phyloP scores from a whole-genome alignment of 2,888 invertebrate genomes.

The Rhingia rostrata region DNA sequence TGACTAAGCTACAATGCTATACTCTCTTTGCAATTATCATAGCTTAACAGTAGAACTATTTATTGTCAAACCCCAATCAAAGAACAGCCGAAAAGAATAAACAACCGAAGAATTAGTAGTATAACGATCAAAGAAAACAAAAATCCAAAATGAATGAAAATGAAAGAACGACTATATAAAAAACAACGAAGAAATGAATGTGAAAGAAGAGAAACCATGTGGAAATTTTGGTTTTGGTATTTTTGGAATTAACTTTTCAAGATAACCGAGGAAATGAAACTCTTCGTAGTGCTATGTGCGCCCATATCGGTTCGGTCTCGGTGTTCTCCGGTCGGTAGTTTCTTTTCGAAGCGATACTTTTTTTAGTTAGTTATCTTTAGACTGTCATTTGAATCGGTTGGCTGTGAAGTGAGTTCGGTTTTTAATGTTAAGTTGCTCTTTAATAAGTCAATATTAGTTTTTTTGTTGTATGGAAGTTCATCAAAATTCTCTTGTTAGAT shows the following conservation, averaged over 20 bases:
- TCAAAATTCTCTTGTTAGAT: slow-evolving; percentile 36
- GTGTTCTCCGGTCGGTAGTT: slow-evolving; percentile 64
- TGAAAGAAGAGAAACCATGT: slow-evolving; percentile 70
- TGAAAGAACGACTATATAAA: slow-evolving; percentile 37
- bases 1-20: slow-evolving; percentile 47
- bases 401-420: slow-evolving; percentile 75
- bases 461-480: slow-evolving; percentile 40
- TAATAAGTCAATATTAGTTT: slow-evolving; percentile 34
- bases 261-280: slow-evolving; percentile 72
- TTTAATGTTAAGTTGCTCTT: slow-evolving; percentile 40
- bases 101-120: slow-evolving; percentile 16
- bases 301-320: slow-evolving; percentile 48
- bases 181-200: slow-evolving; percentile 33
- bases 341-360: slow-evolving; percentile 77
- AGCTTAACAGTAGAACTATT: slow-evolving; percentile 44
- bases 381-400: slow-evolving; percentile 80
- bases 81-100: slow-evolving; percentile 27
- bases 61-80: slow-evolving; percentile 25
- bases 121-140: background rate
- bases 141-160: slow-evolving; percentile 6
- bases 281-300: slow-evolving; percentile 60
- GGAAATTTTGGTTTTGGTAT: slow-evolving; percentile 69
- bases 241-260: slow-evolving; percentile 73
- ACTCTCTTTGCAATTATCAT: slow-evolving; percentile 30
- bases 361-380: slow-evolving; percentile 82